Conservation (phyloP, 1,140 invertebrate species). For the Drosophila rufa region DNA sequence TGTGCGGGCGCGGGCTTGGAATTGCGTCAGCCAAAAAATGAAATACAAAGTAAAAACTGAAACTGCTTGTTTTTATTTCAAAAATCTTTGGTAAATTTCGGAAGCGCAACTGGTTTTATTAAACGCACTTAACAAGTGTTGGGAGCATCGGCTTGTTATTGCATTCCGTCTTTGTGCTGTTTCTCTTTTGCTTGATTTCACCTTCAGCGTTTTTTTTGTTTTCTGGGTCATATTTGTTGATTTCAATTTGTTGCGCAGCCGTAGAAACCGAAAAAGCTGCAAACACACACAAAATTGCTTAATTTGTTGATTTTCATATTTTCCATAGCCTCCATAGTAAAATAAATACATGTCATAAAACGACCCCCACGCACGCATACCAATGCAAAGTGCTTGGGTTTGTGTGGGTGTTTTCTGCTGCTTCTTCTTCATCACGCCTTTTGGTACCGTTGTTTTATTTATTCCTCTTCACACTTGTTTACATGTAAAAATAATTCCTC, state of each 20-base stretch:
- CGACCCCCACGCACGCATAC: conserved; percentile 31
- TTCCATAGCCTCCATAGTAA: conserved; percentile 57
- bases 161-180: conserved; percentile 13
- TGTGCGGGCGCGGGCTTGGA: conserved; percentile 58
- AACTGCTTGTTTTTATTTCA: conserved; percentile 37
- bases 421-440: conserved; percentile 13
- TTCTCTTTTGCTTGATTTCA: conserved; percentile 58
- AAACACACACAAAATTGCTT: conserved; percentile 58
- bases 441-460: conserved; percentile 61
- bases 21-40: conserved; percentile 78
- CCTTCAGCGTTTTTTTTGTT: conserved; percentile 66
- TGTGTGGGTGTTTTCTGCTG: conserved; percentile 33
- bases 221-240: conserved; percentile 83
- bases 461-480: conserved; percentile 48
- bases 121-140: conserved; percentile 43
- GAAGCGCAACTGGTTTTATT: conserved; percentile 45
- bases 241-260: conserved; percentile 74
- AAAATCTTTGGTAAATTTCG: conserved; percentile 22
- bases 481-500: conserved; percentile 22
- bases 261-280: conserved; percentile 38
- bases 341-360: conserved; percentile 32
- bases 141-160: conserved; percentile 3
- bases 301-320: conserved; percentile 69
- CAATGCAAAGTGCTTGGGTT: conserved; percentile 8
- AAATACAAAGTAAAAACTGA: conserved; percentile 13